Evolutionary conservation across 2,888 invertebrate species (phyloP), one percentile per base, ranked within the genome.

Genomic region (Phyto melanocephala): DNA sequence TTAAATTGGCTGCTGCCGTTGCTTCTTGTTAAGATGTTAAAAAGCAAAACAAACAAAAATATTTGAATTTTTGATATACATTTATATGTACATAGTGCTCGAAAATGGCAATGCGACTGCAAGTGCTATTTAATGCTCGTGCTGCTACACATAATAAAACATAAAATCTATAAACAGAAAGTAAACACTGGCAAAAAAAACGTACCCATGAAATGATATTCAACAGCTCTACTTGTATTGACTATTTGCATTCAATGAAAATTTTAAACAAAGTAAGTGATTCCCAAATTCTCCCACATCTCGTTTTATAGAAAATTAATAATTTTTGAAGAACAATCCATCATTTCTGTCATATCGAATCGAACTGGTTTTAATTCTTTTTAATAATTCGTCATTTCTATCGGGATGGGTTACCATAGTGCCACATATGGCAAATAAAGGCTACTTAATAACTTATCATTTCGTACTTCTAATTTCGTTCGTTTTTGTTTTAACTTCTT

Each of bases 21-120:
- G 65, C 24, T 58, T 35, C 45, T 56, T 65, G 47, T 47, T 75
- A 65, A 56, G 35, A 63, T 75, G 35, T 65, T n/a, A 24, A n/a
- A 24, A n/a, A 47, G 58, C 4, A 45, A 28, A 42, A 62, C 8
- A 15, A 75, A 56, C n/a, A 54, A 35, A 28, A 5, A 56, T 65
- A 75, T 75, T 28, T 56, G 35, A 7, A 20, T 75, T 75, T 65
- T 37, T 75, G 54, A 54, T 58, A 75, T n/a, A n/a, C n/a, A n/a
- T n/a, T n/a, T n/a, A n/a, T n/a, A n/a, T n/a, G n/a, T n/a, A n/a
- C n/a, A n/a, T 58, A 45, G 42, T 47, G 24, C 65, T 28, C 6
- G 37, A 65, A 75, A 75, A 75, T 20, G 56, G 65, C 52, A 45
- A 68, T 20, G 68, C 60, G 42, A 42, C 52, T 62, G 68, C 60